Evolutionary conservation across 2,888 invertebrate genomes (phyloP).

Genomic region (Trileptium ribeirensis): DNA sequence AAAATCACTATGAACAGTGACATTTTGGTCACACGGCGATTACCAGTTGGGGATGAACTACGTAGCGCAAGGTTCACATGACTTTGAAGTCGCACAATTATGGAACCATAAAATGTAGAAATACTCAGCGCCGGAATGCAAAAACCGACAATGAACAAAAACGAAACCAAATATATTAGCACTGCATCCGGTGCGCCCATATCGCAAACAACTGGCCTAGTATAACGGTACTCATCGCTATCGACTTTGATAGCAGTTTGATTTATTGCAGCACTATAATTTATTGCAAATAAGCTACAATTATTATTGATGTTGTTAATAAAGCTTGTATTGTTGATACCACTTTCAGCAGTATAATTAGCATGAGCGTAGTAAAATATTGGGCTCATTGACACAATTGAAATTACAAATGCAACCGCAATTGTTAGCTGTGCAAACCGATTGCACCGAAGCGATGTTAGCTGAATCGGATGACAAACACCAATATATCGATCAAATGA

Average conservation of each 20-base stretch:
- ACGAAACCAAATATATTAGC: not conserved
- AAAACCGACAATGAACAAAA: conserved; percentile 5
- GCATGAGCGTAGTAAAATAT: not conserved
- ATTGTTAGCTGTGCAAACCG: not conserved
- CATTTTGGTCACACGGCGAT: conserved; percentile 45
- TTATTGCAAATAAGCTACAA: too few relatives aligned
- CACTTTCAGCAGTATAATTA: not conserved
- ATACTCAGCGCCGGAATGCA: conserved; percentile 42
- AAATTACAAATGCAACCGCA: not conserved
- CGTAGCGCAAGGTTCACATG: conserved; percentile 34
- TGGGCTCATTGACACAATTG: not conserved
- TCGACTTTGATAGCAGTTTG: not conserved
- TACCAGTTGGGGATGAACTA: conserved; percentile 41
- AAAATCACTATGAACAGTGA: conserved; percentile 49
- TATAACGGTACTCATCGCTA: not conserved
- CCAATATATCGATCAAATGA: conserved; percentile 44
- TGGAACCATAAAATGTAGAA: conserved; percentile 44
- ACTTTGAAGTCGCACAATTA: conserved; percentile 29
- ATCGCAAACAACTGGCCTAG: not conserved
- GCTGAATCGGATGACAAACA: conserved; percentile 29
- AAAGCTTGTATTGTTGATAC: not conserved
- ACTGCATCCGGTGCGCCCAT: not conserved
- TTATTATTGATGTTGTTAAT: too few relatives aligned
- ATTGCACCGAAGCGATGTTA: not conserved
- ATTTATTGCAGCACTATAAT: too few relatives aligned